A percentile compares a stretch with the other conserved stretches of the same genome.
Conservation (phyloP, 53 echinoderm and acorn worm species). For the Henricia sp. region DNA sequence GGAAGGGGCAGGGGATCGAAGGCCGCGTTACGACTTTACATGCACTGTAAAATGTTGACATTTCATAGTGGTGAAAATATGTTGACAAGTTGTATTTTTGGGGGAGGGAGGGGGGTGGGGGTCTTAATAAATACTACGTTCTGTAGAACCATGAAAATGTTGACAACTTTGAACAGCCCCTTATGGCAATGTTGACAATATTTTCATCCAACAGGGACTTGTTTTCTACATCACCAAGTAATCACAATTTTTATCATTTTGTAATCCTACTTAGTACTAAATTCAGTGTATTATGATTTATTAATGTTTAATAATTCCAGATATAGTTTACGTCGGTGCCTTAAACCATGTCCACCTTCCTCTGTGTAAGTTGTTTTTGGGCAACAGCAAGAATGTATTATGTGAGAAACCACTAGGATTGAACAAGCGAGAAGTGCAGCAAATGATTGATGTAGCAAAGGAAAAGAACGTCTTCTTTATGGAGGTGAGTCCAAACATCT, state of each 20-base stretch:
- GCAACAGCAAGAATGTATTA: conserved; percentile 79
- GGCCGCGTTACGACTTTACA: too few species aligned
- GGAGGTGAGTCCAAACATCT: conserved; percentile 93
- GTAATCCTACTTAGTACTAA: neutral
- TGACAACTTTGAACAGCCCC: too few species aligned
- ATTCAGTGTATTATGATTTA: neutral
- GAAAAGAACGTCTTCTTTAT: conserved; percentile 85
- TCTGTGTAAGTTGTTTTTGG: conserved; percentile 81
- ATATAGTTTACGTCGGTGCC: conserved; percentile 86
- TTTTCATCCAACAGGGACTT: too few species aligned
- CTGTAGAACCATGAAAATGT: too few species aligned
- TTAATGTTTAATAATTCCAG: conserved; percentile 33
- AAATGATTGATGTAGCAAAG: conserved; percentile 76
- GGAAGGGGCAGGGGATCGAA: too few species aligned
- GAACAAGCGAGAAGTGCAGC: conserved; percentile 65
- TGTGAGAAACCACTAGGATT: conserved; percentile 93
- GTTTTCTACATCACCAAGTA: too few species aligned
- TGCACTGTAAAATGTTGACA: too few species aligned
- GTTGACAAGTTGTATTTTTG: too few species aligned
- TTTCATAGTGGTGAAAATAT: too few species aligned
- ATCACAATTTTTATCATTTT: neutral
- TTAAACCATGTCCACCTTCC: conserved; percentile 71
- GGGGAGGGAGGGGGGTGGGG: too few species aligned
- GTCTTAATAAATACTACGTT: too few species aligned
- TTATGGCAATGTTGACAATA: too few species aligned